A percentile compares a stretch with the other conserved stretches of the same genome.
These are phyloP conservation scores for Capreolus pygargus DNA, from an alignment of 2,113 vertebrate species.

Conservation along the genomic window DNA sequence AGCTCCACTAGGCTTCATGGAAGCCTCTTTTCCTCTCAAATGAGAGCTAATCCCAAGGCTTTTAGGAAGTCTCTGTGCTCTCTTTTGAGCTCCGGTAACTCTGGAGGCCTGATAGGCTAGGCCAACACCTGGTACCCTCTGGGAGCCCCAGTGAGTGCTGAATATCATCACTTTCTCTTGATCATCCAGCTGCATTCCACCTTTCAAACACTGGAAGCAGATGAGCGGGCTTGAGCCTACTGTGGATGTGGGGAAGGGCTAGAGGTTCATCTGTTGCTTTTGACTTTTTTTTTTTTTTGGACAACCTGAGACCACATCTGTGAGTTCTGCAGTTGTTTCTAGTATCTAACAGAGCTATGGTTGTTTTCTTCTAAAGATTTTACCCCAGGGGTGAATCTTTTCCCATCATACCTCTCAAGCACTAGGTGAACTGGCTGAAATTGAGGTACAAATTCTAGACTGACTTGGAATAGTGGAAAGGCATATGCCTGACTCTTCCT, in stretches of 20 bases:
- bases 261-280: neutral
- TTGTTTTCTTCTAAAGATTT: neutral
- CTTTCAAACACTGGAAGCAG: neutral
- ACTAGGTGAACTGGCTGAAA: neutral
- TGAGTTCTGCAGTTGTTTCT: neutral
- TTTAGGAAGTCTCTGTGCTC: neutral
- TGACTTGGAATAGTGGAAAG: neutral
- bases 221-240: neutral
- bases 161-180: neutral
- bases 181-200: neutral
- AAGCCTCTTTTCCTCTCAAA: neutral
- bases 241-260: neutral
- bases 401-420: neutral
- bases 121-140: too few relatives aligned
- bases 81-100: neutral
- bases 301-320: neutral
- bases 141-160: neutral
- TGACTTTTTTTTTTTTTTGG: neutral
- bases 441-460: neutral
- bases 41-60: neutral
- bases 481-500: neutral
- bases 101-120: neutral
- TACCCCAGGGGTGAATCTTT: neutral
- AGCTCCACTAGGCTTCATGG: neutral
- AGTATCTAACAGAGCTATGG: neutral